Evolutionary conservation across 92 coral and sea anemone species (phyloP), one percentile per base, ranked within the genome.

Genomic region (Parazoanthus atlanticus): DNA sequence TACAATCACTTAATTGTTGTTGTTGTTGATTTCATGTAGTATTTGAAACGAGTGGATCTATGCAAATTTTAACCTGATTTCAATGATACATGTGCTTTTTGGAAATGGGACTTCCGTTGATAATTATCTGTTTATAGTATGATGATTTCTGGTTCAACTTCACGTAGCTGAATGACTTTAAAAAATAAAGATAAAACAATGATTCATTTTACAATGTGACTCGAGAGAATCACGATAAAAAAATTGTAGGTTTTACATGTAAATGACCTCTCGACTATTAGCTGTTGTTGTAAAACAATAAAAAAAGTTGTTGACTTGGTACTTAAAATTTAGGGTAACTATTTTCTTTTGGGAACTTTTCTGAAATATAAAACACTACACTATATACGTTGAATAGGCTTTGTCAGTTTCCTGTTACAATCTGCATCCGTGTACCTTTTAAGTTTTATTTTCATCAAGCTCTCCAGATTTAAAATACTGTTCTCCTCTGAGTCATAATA

Each of bases 21-120:
- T 67, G 76, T 82, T 70, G 87, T 84, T 84, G 78, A 72, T 84
- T 83, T 84, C 87, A 28, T 82, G 38, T 64, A 17, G 86, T 61
- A 70, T 84, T 84, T 84, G 56, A 84, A 70, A 32, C 78, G 46
- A 70, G 77, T 84, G 26, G 77, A 28, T 29, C 43, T 70, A 84
- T 84, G 87, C 87, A 69, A 84, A 84, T 84, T 83, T 69, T 46
- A 69, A 84, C 78, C 66, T 84, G 21, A 21, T 84, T 70, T 84
- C 43, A 70, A 43, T 70, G 78, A 41, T 46, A 41, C 34, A 69
- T 40, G 40, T 41, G 28, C 78, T 84, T 69, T 43, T 33, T 75
- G 79, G 87, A 32, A 69, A 29, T 28, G 11, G 28, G 47, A 70
- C 52, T 84, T 43, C 78, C 40, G 87, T 38, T 8, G 78, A 52